Evolutionary conservation across 2,797 vertebrate species (phyloP).

Genomic region (Paratrypauchen microcephalus): DNA sequence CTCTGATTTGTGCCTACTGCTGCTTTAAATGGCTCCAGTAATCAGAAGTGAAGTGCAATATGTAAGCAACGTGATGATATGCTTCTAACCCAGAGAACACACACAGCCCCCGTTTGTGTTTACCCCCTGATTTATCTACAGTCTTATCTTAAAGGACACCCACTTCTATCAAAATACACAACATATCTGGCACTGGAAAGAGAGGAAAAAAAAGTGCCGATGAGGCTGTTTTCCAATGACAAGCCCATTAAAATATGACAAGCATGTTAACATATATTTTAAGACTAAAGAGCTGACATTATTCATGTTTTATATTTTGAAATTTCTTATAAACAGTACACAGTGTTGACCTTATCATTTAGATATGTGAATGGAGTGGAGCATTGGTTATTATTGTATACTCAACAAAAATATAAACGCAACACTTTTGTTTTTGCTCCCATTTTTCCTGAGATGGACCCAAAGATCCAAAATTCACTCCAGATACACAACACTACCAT

Average conservation of each 20-base stretch:
- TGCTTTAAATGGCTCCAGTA: conserved; percentile 21
- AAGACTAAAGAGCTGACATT: background rate
- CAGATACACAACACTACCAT: too few species aligned
- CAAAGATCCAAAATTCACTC: too few species aligned
- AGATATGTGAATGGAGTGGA: background rate
- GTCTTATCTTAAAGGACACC: conserved; percentile 5
- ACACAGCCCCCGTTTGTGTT: background rate
- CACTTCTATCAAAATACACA: conserved; percentile 9
- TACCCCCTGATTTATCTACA: conserved; percentile 10
- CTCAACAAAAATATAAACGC: too few species aligned
- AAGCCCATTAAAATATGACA: conserved; percentile 2
- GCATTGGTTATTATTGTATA: background rate
- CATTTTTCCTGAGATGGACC: too few species aligned
- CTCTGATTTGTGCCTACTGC: background rate
- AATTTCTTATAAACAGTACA: too few species aligned
- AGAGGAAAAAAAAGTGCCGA: background rate
- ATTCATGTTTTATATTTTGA: too few species aligned
- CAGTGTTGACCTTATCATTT: too few species aligned
- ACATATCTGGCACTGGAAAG: background rate
- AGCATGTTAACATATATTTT: background rate
- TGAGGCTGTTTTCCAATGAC: background rate
- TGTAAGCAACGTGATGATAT: conserved; percentile 12
- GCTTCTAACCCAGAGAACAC: conserved; percentile 6
- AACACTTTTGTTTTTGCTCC: too few species aligned
- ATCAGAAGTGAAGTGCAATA: conserved; percentile 20